A percentile compares a stretch with the other conserved stretches of the same genome.
Conservation (phyloP, 1,140 invertebrate genomes). For the Gonatopus flavifemur region DNA sequence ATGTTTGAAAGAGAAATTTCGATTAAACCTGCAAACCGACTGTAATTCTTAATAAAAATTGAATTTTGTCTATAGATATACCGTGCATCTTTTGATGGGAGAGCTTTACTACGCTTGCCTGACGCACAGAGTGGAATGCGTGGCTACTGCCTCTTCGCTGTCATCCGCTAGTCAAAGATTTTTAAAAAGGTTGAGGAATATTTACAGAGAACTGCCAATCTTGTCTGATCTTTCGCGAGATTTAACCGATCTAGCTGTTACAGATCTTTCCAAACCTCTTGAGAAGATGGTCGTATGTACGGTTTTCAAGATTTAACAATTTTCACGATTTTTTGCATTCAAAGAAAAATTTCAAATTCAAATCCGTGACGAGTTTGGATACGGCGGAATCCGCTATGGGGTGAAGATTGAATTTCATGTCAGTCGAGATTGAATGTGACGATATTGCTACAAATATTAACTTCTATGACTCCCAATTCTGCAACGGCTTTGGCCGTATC, state of each 20-base stretch:
- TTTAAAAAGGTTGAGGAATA: constrained; percentile 29
- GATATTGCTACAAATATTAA: too few relatives aligned
- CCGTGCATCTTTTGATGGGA: constrained; percentile 33
- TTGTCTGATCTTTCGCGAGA: constrained; percentile 36
- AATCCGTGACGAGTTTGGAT: too few relatives aligned
- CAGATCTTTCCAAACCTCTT: constrained; percentile 35
- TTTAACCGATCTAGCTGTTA: constrained; percentile 19
- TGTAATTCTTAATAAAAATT: too few relatives aligned
- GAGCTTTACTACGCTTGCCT: constrained; percentile 39
- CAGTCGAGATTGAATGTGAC: too few relatives aligned
- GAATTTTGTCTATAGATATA: constrained; percentile 26
- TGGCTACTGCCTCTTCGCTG: constrained; percentile 14
- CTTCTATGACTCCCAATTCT: too few relatives aligned
- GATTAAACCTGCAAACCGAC: too few relatives aligned
- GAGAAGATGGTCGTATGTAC: constrained; percentile 34
- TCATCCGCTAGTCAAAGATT: constrained; percentile 32
- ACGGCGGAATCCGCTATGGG: too few relatives aligned
- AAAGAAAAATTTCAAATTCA: constrained; percentile 1
- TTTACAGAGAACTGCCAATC: constrained; percentile 42
- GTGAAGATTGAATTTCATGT: too few relatives aligned
- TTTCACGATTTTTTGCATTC: too few relatives aligned
- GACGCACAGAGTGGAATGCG: constrained; percentile 26
- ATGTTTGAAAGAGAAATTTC: too few relatives aligned
- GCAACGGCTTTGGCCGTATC: too few relatives aligned
- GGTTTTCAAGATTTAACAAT: neutral